These are phyloP conservation scores for Semaprochilodus insignis DNA, from an alignment of 2,797 vertebrate species.

Conservation along the genomic window DNA sequence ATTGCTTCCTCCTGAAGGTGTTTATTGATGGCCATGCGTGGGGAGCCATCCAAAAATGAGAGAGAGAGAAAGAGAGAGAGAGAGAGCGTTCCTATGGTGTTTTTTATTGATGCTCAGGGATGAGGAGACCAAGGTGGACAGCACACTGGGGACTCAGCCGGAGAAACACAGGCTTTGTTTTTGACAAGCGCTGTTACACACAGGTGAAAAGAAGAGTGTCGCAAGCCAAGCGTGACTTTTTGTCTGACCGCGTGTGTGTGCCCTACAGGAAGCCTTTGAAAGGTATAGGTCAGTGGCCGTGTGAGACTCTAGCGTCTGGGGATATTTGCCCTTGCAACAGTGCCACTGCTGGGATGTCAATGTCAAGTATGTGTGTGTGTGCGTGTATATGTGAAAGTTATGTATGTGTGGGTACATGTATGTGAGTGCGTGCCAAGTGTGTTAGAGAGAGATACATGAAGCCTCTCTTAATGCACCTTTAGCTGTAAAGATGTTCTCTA, in stretches of 20 bases:
- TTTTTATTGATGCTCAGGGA: conserved; percentile 6
- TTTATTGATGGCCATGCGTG: not conserved
- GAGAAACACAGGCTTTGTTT: conserved; percentile 23
- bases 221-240: conserved; percentile 42
- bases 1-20: not conserved
- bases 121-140: not conserved
- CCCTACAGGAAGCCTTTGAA: conserved; percentile 15
- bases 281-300: conserved; percentile 9
- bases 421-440: not conserved
- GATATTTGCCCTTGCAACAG: conserved; percentile 33
- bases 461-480: not conserved
- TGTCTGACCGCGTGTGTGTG: conserved; percentile 1
- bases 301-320: conserved; percentile 29
- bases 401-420: not conserved
- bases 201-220: conserved; percentile 35
- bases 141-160: not conserved
- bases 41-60: not conserved
- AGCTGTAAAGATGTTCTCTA: too few species aligned
- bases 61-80: too few species aligned
- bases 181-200: conserved; percentile 34
- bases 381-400: not conserved
- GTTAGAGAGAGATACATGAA: not conserved
- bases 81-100: conserved; percentile 13
- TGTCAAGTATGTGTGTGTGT: conserved; percentile 11
- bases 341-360: conserved; percentile 24